phyloP scores from a whole-genome alignment of 2,113 vertebrate species.

The Athene noctua region DNA sequence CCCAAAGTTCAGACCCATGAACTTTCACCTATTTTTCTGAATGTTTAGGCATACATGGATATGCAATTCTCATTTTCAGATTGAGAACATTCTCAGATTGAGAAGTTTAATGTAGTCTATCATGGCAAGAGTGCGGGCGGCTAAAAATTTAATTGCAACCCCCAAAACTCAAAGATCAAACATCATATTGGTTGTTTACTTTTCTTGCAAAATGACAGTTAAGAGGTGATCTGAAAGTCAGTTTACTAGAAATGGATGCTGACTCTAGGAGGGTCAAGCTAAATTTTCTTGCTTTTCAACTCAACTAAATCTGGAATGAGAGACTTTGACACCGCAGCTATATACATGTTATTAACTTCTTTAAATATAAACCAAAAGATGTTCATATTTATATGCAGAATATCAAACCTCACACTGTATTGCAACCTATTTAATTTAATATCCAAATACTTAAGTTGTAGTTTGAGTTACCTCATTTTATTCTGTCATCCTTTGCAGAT shows the following conservation, averaged over 20 bases:
- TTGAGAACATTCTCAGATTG: not conserved
- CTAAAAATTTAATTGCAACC: constrained; percentile 6
- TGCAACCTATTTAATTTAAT: not conserved
- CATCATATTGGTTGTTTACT: not conserved
- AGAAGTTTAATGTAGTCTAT: not conserved
- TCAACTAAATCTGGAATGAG: not conserved
- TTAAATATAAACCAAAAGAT: not conserved
- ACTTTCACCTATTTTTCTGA: not conserved
- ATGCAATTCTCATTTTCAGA: not conserved
- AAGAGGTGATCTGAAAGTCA: not conserved
- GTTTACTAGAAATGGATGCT: not conserved
- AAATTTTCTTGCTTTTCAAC: not conserved
- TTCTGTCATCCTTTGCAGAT: not conserved
- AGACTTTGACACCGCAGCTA: not conserved
- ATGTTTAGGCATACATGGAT: not conserved
- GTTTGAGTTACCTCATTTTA: not conserved
- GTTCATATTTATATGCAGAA: not conserved
- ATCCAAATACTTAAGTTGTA: not conserved
- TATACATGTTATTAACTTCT: not conserved
- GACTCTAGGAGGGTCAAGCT: not conserved
- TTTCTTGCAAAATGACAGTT: not conserved
- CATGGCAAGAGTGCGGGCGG: not conserved
- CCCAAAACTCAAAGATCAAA: not conserved
- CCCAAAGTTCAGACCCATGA: not conserved
- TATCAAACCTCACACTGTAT: not conserved